Base-by-base conservation (phyloP, 2,888 invertebrate species). In the Eurytoma californica region DNA sequence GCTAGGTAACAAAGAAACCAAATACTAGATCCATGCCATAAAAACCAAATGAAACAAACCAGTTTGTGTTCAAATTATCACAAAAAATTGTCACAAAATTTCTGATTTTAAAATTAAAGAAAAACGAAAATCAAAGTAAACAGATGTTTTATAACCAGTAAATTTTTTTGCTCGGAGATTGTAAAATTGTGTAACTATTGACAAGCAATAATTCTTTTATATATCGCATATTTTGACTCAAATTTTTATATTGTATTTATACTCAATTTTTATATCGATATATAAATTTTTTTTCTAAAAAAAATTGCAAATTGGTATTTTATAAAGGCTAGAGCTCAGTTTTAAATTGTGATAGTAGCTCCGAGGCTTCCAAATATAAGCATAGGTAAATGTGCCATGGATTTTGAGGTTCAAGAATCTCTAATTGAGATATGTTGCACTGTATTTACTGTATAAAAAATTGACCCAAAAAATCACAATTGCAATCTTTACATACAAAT, bases 1-100 rank as follows among this genome's bases (percentile, higher is more conserved):
- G 69, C 68, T 86, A 85, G 84, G 82, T 84, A 85, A 85, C 82
- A 83, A 85, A 84, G 81, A 88, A 87, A 88, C 88, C 88, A 88
- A 89, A 90, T 88, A 88, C 86, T 88, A 89, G 87, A 87, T 87
- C 84, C 88, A 89, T 88, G 89, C 88, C 88, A 89, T 89, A 88
- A 86, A 86, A 88, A 88, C 88, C 88, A 89, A 88, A 89, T 88
- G 85, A 88, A 87, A 86, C 84, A 85, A 88, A 87, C 87, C 86
- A 86, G 84, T 87, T 88, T 89, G 88, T 89, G 88, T 89, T 89
- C 89, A 87, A 88, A 86, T 86, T 86, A 84, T 85, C 84, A 83
- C 84, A 84, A 84, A 82, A 83, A 86, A 86, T 84, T 4, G 39
- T 84, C 83, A 68, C 18, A 9, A 55, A 67, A 67, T 72, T 80